Percentiles rank a stretch among this genome's conserved stretches.
Evolutionary conservation across 2,888 invertebrate species (phyloP).

Genomic region (Escarpia spicata): DNA sequence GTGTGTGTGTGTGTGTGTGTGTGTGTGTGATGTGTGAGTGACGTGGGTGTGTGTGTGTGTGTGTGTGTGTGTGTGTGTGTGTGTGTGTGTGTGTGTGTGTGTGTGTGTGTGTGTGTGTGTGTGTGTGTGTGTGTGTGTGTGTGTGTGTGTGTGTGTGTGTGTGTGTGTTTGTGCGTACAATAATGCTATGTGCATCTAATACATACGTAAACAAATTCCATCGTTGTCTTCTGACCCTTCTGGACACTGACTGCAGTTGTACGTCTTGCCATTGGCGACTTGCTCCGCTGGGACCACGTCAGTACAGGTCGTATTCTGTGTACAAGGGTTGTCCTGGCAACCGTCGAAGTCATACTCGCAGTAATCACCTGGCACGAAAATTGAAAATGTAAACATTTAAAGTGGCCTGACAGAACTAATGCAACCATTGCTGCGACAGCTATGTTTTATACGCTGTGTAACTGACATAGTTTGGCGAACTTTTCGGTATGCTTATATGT

Average conservation of each 20-base stretch:
- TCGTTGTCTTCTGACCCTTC: constrained; percentile 10
- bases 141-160: too few relatives aligned
- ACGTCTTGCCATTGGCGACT: background rate
- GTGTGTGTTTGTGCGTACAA: too few relatives aligned
- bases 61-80: too few relatives aligned
- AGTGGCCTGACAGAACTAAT: background rate
- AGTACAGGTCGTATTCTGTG: constrained; percentile 13
- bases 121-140: too few relatives aligned
- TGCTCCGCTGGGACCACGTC: constrained; percentile 25
- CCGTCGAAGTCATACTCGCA: constrained; percentile 22
- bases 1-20: too few relatives aligned
- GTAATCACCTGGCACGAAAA: background rate
- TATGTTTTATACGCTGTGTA: background rate
- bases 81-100: too few relatives aligned
- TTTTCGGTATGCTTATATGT: too few relatives aligned
- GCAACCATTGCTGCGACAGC: background rate
- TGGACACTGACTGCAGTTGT: constrained; percentile 25
- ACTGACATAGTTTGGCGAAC: background rate
- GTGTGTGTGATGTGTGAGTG: too few relatives aligned
- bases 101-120: too few relatives aligned
- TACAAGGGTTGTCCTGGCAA: constrained; percentile 22
- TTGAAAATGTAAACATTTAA: background rate
- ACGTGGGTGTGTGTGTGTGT: too few relatives aligned
- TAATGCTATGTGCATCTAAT: too few relatives aligned
- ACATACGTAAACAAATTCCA: background rate